Conservation (phyloP, 2,797 vertebrate genomes). For the Sebastes glaucus region DNA sequence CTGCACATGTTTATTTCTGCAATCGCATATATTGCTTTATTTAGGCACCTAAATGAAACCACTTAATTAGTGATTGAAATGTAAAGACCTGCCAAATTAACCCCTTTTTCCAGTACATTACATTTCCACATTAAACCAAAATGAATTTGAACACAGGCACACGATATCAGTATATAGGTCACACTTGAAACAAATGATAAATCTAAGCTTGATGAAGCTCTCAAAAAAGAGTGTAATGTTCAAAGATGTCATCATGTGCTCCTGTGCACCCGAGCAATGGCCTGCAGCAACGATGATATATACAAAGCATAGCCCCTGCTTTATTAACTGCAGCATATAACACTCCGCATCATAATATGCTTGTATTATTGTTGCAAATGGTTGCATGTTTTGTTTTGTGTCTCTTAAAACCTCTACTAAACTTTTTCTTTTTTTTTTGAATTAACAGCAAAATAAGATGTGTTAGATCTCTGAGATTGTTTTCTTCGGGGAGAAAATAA, state of each 20-base stretch:
- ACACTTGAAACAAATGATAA: slow-evolving; percentile 41
- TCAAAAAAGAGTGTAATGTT: slow-evolving; percentile 22
- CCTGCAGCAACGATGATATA: slow-evolving; percentile 15
- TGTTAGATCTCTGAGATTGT: slow-evolving; percentile 56
- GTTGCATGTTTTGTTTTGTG: not conserved
- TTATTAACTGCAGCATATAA: slow-evolving; percentile 48
- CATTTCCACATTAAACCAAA: slow-evolving; percentile 73
- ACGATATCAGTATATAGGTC: slow-evolving; percentile 52
- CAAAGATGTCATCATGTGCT: slow-evolving; percentile 37
- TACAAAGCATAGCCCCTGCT: slow-evolving; percentile 13
- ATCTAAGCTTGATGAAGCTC: slow-evolving; percentile 54
- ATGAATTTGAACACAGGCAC: slow-evolving; percentile 51
- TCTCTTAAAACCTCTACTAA: slow-evolving; percentile 10
- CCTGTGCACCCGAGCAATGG: slow-evolving; percentile 23
- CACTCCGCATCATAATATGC: not conserved
- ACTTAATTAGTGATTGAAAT: slow-evolving; percentile 82
- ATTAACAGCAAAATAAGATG: slow-evolving; percentile 58
- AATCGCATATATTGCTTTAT: slow-evolving; percentile 70
- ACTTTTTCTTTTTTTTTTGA: not conserved
- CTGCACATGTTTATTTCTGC: slow-evolving; percentile 77
- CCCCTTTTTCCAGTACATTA: slow-evolving; percentile 84
- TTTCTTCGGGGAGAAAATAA: slow-evolving; percentile 72
- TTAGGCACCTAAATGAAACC: slow-evolving; percentile 75
- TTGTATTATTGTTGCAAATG: not conserved
- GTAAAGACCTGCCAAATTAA: slow-evolving; percentile 83